Evolutionary conservation across 2,797 vertebrate species (phyloP).

Genomic region (Novumbra hubbsi): DNA sequence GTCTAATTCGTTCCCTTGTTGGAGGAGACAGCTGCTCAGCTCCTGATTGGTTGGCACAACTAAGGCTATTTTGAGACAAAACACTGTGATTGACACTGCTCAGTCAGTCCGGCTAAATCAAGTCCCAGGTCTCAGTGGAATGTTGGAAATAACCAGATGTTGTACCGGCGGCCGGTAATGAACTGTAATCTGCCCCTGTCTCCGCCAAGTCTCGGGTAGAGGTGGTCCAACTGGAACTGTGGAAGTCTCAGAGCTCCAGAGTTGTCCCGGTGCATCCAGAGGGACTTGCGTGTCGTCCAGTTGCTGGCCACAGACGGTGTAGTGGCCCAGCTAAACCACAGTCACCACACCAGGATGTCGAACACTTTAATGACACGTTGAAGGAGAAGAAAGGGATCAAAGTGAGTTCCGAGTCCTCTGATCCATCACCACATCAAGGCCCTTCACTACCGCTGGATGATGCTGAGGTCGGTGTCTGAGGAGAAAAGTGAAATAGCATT

Average conservation of each 20-base stretch:
- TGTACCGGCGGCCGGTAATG: conserved; percentile 28
- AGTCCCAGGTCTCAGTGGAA: background rate
- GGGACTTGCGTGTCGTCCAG: conserved; percentile 62
- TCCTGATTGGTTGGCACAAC: conserved; percentile 38
- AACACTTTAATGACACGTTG: conserved; percentile 57
- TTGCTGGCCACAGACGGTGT: conserved; percentile 56
- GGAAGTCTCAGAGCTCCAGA: conserved; percentile 33
- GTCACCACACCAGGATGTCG: conserved; percentile 41
- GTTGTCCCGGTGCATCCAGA: conserved; percentile 25
- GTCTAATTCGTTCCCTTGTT: conserved; percentile 64
- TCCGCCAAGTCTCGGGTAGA: conserved; percentile 22
- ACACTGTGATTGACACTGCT: conserved; percentile 31
- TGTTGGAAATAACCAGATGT: conserved; percentile 49
- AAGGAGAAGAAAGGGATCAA: conserved; percentile 47
- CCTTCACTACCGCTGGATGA: background rate
- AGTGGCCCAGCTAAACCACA: conserved; percentile 39
- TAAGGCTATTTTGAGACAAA: conserved; percentile 27
- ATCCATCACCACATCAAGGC: conserved; percentile 34
- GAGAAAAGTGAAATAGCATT: background rate
- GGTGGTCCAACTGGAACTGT: conserved; percentile 13
- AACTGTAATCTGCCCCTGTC: conserved; percentile 15
- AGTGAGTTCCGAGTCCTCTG: conserved; percentile 37
- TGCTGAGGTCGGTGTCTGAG: conserved; percentile 1
- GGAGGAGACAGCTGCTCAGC: conserved; percentile 63
- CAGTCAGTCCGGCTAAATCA: conserved; percentile 10